phyloP scores from a whole-genome alignment of 1,140 invertebrate species.

The Heterodera carotae region DNA sequence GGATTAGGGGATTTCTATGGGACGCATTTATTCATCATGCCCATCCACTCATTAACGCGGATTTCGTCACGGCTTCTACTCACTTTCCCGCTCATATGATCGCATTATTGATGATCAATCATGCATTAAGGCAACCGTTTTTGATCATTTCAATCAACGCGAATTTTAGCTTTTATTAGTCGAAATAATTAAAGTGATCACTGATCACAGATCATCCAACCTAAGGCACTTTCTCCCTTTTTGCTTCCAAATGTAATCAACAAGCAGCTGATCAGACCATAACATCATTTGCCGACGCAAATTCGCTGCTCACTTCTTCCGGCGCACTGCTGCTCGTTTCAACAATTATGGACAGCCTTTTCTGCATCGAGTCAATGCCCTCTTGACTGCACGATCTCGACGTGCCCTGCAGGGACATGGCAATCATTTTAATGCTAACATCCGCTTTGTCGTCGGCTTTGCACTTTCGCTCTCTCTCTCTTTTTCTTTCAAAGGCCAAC shows the following conservation, averaged over 20 bases:
- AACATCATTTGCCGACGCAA: conserved; percentile 58
- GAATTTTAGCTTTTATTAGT: background rate
- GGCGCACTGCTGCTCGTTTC: conserved; percentile 52
- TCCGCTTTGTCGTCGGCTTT: too few relatives aligned
- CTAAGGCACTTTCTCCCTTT: conserved; percentile 10
- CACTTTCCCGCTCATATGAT: too few relatives aligned
- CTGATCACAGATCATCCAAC: too few relatives aligned
- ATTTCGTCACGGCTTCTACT: too few relatives aligned
- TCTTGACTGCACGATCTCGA: conserved; percentile 47
- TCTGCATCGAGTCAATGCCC: conserved; percentile 34
- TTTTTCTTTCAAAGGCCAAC: conserved; percentile 20
- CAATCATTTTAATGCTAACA: conserved; percentile 19
- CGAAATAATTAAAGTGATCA: background rate
- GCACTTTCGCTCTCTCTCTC: too few relatives aligned
- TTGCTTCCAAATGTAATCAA: background rate
- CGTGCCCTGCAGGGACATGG: background rate
- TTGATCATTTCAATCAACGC: too few relatives aligned
- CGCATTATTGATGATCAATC: too few relatives aligned
- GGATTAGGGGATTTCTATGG: too few relatives aligned
- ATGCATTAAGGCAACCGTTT: too few relatives aligned
- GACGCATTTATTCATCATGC: too few relatives aligned
- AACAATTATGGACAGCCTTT: conserved; percentile 58
- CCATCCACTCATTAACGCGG: too few relatives aligned
- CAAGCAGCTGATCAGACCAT: conserved; percentile 36
- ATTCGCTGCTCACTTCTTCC: conserved; percentile 61